Base-by-base conservation (phyloP, 2,888 invertebrate genomes). In the Strigamia transsilvanica region DNA sequence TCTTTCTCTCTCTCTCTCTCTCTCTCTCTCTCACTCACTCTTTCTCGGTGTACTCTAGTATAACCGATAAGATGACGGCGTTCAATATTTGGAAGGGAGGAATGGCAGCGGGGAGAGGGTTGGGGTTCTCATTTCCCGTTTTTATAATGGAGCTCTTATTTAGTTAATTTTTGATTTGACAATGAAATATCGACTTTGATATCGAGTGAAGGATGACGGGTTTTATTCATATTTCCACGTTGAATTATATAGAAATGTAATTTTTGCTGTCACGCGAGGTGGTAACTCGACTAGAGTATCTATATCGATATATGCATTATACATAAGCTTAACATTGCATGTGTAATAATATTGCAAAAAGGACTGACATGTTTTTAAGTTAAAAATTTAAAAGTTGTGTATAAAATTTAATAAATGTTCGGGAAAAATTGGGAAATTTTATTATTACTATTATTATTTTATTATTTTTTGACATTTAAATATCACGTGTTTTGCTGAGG, bases 81-180 rank as follows among this genome's bases (percentile, higher is more conserved):
- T 78, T 78, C 41, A 38, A 38, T 78, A 78, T 78, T 78, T 78
- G 23, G 15, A 73, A 73, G 73, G 73, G 23, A 32, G 73, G 73
- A 73, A 73, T 34, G 32, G 78, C 21, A 66, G 21, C 23, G 21
- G 21, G 21, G 51, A 66, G 61, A 18, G 61, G 21, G 61, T 27
- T 27, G 27, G 27, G 21, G n/a, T 66, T 66, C 61, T 66, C 61
- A 66, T 66, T 66, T 66, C 23, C 61, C 61, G 61, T 66, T 66
- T 66, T 66, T 66, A 23, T 66, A 66, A 66, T 66, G 21, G 61
- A 66, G 61, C 61, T 66, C 21, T 23, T 66, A 66, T 66, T 66
- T 66, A 66, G 61, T 66, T 66, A 66, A 66, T 66, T 66, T 66
- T 66, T 66, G 61, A 66, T 66, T 66, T 66, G 23, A 66, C n/a